These are phyloP conservation scores for Ia io DNA, from an alignment of 2,113 vertebrate species.

Conservation along the genomic window DNA sequence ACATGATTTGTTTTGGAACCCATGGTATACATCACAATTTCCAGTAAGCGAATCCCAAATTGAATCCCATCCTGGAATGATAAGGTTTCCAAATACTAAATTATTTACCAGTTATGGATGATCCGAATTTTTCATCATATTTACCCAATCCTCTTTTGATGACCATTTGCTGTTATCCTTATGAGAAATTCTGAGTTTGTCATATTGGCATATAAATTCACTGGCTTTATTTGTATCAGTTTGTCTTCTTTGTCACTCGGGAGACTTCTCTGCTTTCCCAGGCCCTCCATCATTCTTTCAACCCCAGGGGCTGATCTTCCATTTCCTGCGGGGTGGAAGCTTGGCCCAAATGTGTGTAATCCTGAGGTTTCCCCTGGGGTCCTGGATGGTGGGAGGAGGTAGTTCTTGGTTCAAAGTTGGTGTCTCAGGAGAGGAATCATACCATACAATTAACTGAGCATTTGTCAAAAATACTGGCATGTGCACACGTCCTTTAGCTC, in stretches of 20 bases:
- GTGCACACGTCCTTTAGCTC: conserved; percentile 73
- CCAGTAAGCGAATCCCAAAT: conserved; percentile 32
- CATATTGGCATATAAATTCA: background rate
- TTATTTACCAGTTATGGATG: conserved; percentile 35
- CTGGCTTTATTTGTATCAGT: background rate
- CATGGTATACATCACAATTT: background rate
- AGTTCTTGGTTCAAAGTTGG: conserved; percentile 26
- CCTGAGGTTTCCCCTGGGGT: conserved; percentile 18
- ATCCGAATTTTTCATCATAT: conserved; percentile 14
- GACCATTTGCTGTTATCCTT: background rate
- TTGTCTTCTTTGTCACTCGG: conserved; percentile 21
- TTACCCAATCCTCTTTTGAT: background rate
- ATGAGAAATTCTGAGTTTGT: background rate
- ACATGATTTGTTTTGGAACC: conserved; percentile 17
- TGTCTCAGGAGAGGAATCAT: conserved; percentile 59
- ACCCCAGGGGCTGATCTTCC: conserved; percentile 44
- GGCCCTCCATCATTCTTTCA: conserved; percentile 40
- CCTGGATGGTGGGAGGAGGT: conserved; percentile 45
- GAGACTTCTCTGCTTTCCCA: conserved; percentile 63
- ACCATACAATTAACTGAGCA: conserved; percentile 71
- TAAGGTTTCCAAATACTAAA: conserved; percentile 35
- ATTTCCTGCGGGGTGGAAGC: conserved; percentile 61
- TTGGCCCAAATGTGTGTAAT: conserved; percentile 57
- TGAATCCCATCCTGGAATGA: conserved; percentile 37
- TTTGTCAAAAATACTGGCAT: conserved; percentile 67